Conservation (phyloP, 2,797 vertebrate species). For the Myotis pilosus region DNA sequence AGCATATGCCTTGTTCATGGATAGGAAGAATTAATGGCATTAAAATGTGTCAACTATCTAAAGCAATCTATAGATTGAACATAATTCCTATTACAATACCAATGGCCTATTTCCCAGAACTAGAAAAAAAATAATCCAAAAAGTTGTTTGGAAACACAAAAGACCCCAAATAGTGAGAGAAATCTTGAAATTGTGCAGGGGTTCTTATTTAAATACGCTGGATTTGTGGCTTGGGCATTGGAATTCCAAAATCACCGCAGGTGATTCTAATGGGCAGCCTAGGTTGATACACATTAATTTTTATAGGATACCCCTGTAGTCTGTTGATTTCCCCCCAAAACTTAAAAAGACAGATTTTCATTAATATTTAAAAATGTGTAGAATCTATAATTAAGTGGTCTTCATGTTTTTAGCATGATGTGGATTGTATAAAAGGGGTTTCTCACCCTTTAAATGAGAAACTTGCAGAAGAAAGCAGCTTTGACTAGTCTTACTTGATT, state of each 20-base stretch:
- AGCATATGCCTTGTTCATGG: not conserved
- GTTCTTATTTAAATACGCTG: not conserved
- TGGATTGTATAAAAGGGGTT: not conserved
- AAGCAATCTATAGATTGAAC: not conserved
- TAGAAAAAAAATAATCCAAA: not conserved
- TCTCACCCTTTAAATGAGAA: not conserved
- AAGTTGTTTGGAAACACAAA: not conserved
- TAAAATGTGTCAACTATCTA: not conserved
- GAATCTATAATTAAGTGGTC: not conserved
- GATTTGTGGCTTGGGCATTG: accelerated
- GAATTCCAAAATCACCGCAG: not conserved
- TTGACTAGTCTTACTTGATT: not conserved
- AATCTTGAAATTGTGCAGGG: not conserved
- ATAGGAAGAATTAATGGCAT: not conserved
- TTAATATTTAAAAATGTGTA: not conserved
- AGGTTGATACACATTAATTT: not conserved
- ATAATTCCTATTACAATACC: not conserved
- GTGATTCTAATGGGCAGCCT: not conserved
- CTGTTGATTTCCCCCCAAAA: not conserved
- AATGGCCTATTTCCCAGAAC: not conserved
- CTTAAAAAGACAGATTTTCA: not conserved
- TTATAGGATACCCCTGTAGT: not conserved
- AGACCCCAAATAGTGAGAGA: not conserved
- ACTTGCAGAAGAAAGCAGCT: not conserved
- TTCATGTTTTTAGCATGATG: not conserved